Percentiles rank a stretch among this genome's conserved stretches.
Evolutionary conservation across 2,113 vertebrate genomes (phyloP).

Genomic region (Vulpes lagopus): DNA sequence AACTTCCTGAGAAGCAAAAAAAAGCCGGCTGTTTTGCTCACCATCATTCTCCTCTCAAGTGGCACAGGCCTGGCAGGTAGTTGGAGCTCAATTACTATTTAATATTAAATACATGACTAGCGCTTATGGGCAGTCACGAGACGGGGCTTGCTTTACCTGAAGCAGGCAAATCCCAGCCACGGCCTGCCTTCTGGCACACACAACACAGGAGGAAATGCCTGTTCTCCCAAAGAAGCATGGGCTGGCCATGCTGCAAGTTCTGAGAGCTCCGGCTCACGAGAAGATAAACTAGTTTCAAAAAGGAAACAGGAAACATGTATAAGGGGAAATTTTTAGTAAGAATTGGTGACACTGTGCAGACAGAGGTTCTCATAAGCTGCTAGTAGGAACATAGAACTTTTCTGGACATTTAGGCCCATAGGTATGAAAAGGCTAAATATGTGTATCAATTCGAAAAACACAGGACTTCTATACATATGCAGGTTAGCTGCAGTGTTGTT

Average conservation of each 20-base stretch:
- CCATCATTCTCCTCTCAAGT: not conserved
- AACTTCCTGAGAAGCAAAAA: not conserved
- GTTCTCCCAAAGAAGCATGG: not conserved
- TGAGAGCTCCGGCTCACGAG: not conserved
- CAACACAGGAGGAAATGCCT: not conserved
- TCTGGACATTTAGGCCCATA: not conserved
- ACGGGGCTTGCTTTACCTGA: not conserved
- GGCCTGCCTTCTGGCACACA: not conserved
- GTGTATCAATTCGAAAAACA: not conserved
- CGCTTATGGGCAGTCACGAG: not conserved
- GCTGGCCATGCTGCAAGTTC: not conserved
- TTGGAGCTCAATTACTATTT: not conserved
- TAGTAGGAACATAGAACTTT: not conserved
- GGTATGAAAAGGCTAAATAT: not conserved
- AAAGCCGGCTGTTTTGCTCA: not conserved
- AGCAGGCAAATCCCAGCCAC: not conserved
- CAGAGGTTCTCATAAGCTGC: not conserved
- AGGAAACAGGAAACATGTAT: slow-evolving; percentile 56
- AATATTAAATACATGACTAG: not conserved
- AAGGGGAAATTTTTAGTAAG: not conserved
- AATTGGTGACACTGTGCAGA: not conserved
- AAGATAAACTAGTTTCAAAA: slow-evolving; percentile 32
- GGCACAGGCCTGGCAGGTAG: not conserved
- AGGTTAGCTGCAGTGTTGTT: not conserved
- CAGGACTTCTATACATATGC: not conserved